Percentiles rank a stretch among this genome's conserved stretches.
Evolutionary conservation across 2,888 invertebrate genomes (phyloP).

Genomic region (Yponomeuta sedellus): DNA sequence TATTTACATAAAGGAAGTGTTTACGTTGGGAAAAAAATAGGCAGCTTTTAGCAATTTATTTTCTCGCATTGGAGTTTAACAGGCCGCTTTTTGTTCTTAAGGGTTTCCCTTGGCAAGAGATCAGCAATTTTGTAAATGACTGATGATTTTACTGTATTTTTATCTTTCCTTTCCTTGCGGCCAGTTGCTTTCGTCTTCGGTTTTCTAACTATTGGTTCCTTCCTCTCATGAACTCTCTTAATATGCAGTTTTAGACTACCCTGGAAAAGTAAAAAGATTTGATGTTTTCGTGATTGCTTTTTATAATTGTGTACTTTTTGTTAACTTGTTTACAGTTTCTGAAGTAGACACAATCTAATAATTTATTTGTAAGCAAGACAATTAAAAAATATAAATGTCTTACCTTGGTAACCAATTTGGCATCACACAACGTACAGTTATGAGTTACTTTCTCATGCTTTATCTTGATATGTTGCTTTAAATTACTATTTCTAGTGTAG

Average conservation of each 20-base stretch:
- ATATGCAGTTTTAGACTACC: slow-evolving; percentile 45
- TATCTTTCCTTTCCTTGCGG: slow-evolving; percentile 54
- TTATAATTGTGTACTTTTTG: too few species aligned
- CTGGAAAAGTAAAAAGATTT: slow-evolving; percentile 31
- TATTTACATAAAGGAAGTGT: too few species aligned
- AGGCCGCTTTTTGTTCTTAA: neutral
- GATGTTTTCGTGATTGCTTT: neutral
- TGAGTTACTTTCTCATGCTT: slow-evolving; percentile 68
- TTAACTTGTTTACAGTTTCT: too few species aligned
- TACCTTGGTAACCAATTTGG: slow-evolving; percentile 56
- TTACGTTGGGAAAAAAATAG: too few species aligned
- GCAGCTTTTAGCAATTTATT: too few species aligned
- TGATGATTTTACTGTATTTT: slow-evolving; percentile 34
- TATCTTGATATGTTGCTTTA: slow-evolving; percentile 69
- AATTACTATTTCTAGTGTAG: slow-evolving; percentile 73
- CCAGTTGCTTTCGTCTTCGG: slow-evolving; percentile 38
- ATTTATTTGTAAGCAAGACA: too few species aligned
- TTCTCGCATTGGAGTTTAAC: too few species aligned
- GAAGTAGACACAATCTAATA: too few species aligned
- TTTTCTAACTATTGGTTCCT: slow-evolving; percentile 23
- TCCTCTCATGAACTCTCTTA: slow-evolving; percentile 33
- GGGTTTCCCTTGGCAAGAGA: neutral
- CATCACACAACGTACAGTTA: slow-evolving; percentile 56
- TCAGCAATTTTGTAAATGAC: neutral
- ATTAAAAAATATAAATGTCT: neutral